Conservation (phyloP, 2,888 invertebrate species). For the Lasius platythorax region DNA sequence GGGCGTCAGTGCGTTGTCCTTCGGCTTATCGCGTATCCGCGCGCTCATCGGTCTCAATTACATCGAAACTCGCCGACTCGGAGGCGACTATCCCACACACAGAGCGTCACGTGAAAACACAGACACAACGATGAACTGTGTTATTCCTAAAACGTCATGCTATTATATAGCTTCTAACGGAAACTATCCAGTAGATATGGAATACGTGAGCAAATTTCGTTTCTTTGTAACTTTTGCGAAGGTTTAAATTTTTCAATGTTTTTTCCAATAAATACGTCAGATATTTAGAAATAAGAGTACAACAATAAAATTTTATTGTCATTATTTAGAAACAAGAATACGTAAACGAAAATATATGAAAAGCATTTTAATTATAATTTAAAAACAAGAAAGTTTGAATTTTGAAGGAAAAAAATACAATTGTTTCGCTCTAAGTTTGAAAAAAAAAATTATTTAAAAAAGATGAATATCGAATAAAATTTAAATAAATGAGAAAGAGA, state of each 20-base stretch:
- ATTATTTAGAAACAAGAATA: background rate
- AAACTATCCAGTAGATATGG: background rate
- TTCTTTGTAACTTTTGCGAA: background rate
- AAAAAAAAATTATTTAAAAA: background rate
- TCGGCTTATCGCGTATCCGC: constrained; percentile 18
- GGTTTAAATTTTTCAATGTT: background rate
- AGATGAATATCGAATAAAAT: background rate
- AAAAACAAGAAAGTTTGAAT: background rate
- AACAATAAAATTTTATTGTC: background rate
- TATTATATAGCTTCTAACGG: background rate
- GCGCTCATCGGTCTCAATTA: constrained; percentile 50
- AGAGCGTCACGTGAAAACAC: background rate
- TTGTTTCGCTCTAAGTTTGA: background rate
- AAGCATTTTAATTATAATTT: background rate
- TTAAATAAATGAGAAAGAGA: no score
- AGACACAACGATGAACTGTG: background rate
- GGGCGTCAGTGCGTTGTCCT: background rate
- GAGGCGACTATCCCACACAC: background rate
- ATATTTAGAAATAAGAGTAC: background rate
- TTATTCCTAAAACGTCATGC: background rate
- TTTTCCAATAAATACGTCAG: background rate
- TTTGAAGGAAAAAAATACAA: background rate
- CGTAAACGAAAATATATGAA: background rate
- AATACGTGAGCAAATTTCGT: background rate
- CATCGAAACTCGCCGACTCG: constrained; percentile 1